Evolutionary conservation across 1,140 invertebrate genomes (phyloP), one percentile per base, ranked within the genome.

Genomic region (Delia radicum): DNA sequence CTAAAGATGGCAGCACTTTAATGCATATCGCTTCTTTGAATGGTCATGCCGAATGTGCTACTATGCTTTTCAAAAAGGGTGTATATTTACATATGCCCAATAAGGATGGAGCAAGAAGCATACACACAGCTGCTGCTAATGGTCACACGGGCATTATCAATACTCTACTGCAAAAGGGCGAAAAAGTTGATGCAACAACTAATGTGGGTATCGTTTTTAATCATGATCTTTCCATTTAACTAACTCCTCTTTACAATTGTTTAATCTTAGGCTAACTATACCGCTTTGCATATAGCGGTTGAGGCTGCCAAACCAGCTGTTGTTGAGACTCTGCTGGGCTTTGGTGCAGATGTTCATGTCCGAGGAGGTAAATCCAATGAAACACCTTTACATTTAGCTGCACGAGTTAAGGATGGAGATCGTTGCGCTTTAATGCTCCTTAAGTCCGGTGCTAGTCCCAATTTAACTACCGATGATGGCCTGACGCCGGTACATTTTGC

Each of bases 71-170:
- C 84, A 98, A 97, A 85, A 98, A 98, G 87, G 98, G 98, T 3
- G 98, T 99, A n/a, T 98, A 98, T 77, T 89, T 99, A 0, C 96
- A 99, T 82, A 99, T 99, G 97, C 98, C 98, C 77, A 99, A 99
- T 87, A 99, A 99, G 92, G 92, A 94, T 79, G 96, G 96, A 46
- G 95, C 95, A 0, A 89, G 95, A 62, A 96, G 95, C 82, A 96
- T 98, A 77, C 96, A 98, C 86, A 97, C 95, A 0, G 96, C 96
- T 2, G 95, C 96, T 1, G 89, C 92, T 79, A 94, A 95, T 79
- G 98, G 98, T 0, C 98, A 99, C 81, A 96, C 97, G 3, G 95
- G 96, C 7, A 98, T 99, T 78, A 98, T 99, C 77, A 98, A 97
- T 85, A 96, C 97, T 0, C 88, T 99, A 10, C 87, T 99, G 15